Percentiles rank a stretch among this genome's conserved stretches.
These are phyloP conservation scores for Litoditis marina DNA, from an alignment of 2,888 invertebrate species.

Conservation along the genomic window DNA sequence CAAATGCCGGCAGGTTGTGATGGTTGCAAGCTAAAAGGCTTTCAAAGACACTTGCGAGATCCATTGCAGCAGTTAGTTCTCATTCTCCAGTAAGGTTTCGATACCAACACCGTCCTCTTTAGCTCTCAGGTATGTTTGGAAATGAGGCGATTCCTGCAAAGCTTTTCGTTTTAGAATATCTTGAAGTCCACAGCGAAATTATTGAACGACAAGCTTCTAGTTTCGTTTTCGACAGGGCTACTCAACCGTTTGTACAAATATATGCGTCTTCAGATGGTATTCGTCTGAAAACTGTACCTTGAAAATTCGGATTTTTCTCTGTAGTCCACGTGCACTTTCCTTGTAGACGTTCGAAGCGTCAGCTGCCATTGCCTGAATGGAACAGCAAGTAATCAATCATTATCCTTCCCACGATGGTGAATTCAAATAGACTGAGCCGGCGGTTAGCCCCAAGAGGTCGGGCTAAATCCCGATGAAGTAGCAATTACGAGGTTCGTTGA, in stretches of 20 bases:
- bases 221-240: not conserved
- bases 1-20: too few species aligned
- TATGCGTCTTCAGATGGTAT: not conserved
- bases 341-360: constrained; percentile 52
- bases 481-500: too few species aligned
- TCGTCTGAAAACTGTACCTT: constrained; percentile 27
- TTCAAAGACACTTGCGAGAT: too few species aligned
- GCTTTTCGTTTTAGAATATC: not conserved
- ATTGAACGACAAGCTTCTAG: not conserved
- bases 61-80: constrained; percentile 13
- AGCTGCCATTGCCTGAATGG: constrained; percentile 51
- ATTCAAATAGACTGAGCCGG: too few species aligned
- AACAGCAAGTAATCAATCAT: not conserved
- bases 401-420: constrained; percentile 10
- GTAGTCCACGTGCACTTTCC: constrained; percentile 48
- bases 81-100: constrained; percentile 35
- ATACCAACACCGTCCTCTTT: constrained; percentile 41
- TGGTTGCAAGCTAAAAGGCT: too few species aligned
- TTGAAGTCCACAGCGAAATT: not conserved
- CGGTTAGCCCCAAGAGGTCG: too few species aligned
- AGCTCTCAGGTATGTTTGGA: constrained; percentile 38
- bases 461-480: too few species aligned
- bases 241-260: too few species aligned
- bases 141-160: constrained; percentile 50
- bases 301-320: constrained; percentile 58